Evolutionary conservation across 1,140 invertebrate species (phyloP).

Genomic region (Trinorchestia longiramus): DNA sequence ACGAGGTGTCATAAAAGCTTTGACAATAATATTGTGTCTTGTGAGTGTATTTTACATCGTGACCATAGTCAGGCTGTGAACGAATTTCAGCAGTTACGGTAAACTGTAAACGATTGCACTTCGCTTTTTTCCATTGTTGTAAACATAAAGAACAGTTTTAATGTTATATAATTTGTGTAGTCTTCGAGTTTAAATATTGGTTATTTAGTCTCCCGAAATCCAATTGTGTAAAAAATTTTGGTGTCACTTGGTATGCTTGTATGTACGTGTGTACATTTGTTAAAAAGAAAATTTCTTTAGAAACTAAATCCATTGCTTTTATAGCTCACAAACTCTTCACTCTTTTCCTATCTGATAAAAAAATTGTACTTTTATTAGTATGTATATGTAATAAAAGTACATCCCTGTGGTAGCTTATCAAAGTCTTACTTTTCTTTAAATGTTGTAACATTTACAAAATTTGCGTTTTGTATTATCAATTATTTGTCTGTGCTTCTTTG

Average conservation of each 20-base stretch:
- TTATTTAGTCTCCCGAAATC: too few species aligned
- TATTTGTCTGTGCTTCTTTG: not conserved
- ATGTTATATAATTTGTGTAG: too few species aligned
- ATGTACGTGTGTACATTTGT: not conserved
- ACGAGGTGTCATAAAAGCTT: too few species aligned
- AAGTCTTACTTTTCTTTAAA: not conserved
- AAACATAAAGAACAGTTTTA: too few species aligned
- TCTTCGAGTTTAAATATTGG: too few species aligned
- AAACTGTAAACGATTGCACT: too few species aligned
- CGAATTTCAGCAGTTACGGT: too few species aligned
- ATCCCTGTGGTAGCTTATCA: not conserved
- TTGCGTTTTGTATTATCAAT: not conserved
- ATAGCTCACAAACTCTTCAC: not conserved
- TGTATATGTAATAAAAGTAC: not conserved
- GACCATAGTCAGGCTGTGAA: too few species aligned
- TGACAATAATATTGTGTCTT: too few species aligned
- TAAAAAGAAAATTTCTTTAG: not conserved
- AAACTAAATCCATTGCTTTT: not conserved
- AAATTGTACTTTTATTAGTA: not conserved
- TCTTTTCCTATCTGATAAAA: not conserved
- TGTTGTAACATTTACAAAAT: not conserved
- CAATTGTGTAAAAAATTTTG: not conserved
- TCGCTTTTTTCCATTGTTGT: too few species aligned
- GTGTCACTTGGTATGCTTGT: too few species aligned
- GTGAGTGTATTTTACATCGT: too few species aligned